Percentiles rank a stretch among this genome's conserved stretches.
phyloP scores from a whole-genome alignment of 1,140 invertebrate species.

The Sarcophaga bullata region DNA sequence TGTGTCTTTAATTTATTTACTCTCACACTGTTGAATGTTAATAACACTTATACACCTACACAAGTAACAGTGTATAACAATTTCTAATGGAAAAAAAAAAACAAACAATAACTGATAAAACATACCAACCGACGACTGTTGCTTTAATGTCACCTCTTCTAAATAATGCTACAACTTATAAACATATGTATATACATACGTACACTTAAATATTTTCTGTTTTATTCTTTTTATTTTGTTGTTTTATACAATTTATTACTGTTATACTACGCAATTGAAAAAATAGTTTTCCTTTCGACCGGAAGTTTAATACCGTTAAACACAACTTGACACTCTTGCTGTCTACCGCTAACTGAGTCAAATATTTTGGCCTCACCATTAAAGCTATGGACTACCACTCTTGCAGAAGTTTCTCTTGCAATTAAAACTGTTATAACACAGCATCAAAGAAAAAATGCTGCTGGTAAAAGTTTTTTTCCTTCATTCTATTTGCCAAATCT shows the following conservation, averaged over 20 bases:
- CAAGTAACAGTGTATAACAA: not conserved
- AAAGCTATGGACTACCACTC: not conserved
- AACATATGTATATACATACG: no score
- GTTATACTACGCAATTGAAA: not conserved
- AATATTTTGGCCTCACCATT: slow-evolving; percentile 3
- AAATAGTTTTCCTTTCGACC: not conserved
- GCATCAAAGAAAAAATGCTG: not conserved
- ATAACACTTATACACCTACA: not conserved
- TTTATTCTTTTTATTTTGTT: not conserved
- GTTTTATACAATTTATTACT: not conserved
- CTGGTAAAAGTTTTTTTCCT: not conserved
- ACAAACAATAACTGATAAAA: not conserved
- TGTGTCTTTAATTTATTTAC: slow-evolving; percentile 18
- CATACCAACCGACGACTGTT: not conserved
- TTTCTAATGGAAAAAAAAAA: not conserved
- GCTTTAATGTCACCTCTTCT: not conserved
- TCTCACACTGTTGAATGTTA: slow-evolving; percentile 24
- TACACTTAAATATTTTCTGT: not conserved
- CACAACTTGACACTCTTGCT: slow-evolving; percentile 40
- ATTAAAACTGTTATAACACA: not conserved
- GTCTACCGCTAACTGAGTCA: slow-evolving; percentile 36
- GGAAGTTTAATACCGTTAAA: not conserved
- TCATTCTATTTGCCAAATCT: no score
- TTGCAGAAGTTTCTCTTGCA: not conserved
- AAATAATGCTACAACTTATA: no score